These are phyloP conservation scores for Nicator chloris DNA, from an alignment of 2,113 vertebrate genomes.

Conservation along the genomic window DNA sequence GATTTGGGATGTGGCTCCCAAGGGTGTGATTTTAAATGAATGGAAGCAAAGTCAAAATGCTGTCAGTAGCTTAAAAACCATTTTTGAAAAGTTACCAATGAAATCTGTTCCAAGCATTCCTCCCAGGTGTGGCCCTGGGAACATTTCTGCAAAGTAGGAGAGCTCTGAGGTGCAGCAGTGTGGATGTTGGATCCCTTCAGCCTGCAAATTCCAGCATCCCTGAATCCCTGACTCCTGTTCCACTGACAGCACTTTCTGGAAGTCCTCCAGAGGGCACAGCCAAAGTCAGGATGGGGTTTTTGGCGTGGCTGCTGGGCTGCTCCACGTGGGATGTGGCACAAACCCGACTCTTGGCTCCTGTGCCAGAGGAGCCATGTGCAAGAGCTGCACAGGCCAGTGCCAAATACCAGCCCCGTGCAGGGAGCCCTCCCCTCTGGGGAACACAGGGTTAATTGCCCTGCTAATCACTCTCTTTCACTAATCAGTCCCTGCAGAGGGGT, in stretches of 20 bases:
- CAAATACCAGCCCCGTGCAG: background rate
- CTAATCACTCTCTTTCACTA: constrained; percentile 41
- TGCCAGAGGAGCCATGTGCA: background rate
- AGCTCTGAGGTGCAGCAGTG: background rate
- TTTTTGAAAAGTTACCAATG: background rate
- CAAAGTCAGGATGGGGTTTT: background rate
- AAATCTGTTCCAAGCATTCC: background rate
- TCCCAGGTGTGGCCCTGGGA: background rate
- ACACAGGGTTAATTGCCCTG: constrained; percentile 48
- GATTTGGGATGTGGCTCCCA: background rate
- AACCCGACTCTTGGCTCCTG: background rate
- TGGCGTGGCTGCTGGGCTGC: background rate
- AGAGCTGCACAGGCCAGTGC: background rate
- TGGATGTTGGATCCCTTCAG: background rate
- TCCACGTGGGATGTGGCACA: background rate
- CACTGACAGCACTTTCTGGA: background rate
- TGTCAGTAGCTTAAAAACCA: background rate
- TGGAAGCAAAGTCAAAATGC: background rate
- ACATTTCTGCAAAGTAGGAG: background rate
- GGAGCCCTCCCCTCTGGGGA: background rate
- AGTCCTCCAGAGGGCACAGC: background rate
- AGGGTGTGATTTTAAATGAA: background rate
- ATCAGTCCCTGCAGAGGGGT: constrained; percentile 45
- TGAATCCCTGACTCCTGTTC: background rate
- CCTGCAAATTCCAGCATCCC: background rate